A percentile compares a stretch with the other conserved stretches of the same genome.
These are phyloP conservation scores for Trinorchestia longiramus DNA, from an alignment of 1,140 invertebrate species.

Conservation along the genomic window DNA sequence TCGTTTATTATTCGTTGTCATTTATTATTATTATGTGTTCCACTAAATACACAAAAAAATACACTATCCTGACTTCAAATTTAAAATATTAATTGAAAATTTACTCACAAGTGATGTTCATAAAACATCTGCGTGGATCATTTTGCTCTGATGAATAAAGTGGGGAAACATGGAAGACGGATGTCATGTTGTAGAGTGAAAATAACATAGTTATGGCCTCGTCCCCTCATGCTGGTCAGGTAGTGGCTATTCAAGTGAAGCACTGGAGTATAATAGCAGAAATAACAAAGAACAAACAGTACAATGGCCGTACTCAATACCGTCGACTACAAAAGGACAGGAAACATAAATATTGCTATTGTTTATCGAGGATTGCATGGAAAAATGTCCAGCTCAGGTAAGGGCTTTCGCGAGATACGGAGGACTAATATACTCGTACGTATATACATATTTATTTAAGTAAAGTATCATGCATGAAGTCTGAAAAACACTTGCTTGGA, in stretches of 20 bases:
- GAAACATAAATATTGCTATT: not conserved
- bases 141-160: not conserved
- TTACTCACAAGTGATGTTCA: not conserved
- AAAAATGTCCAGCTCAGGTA: not conserved
- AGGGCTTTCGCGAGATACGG: not conserved
- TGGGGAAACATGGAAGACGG: not conserved
- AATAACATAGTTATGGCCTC: not conserved
- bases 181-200: not conserved
- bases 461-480: too few species aligned
- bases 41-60: not conserved
- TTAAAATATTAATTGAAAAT: not conserved
- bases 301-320: not conserved
- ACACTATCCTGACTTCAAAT: not conserved
- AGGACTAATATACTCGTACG: not conserved
- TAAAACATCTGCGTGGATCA: not conserved
- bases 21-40: not conserved
- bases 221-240: not conserved
- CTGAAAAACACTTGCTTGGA: too few species aligned
- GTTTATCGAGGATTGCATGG: not conserved
- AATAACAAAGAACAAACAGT: not conserved
- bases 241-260: not conserved
- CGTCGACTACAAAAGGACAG: not conserved
- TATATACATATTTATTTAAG: too few species aligned
- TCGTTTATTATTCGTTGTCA: too few species aligned
- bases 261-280: not conserved